Evolutionary conservation across 2,113 vertebrate species (phyloP), one percentile per base, ranked within the genome.

Genomic region (Thomomys bottae): DNA sequence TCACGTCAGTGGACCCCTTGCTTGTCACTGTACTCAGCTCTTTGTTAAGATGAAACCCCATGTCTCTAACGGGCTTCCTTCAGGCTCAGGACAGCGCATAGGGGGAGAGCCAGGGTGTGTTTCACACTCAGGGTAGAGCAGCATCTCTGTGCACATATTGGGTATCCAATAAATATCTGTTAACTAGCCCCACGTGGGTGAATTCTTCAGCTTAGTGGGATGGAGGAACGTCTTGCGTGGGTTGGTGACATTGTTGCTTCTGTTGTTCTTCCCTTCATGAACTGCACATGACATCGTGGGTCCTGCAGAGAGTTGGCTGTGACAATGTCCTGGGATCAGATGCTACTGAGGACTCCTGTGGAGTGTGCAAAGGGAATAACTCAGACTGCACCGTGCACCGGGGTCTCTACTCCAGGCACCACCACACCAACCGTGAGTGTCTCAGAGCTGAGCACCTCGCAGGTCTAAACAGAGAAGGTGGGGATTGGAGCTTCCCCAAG

Each of bases 301-400:
- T 77, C 67, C 96, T 94, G 40, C 94, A 99, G 99, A 98, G 92
- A 94, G 98, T 99, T 76, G 99, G 99, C 73, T 99, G 99, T 96
- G 99, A 99, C 92, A 95, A 95, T 2, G 91, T 98, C 68, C 95
- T 99, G 94, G 98, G 98, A 40, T 99, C 99, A 1, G 94, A 96
- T 42, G 98, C 98, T 34, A 92, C 94, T 6, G 98, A 97, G 73
- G 99, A 99, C 92, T 94, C 95, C 40, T 99, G 99, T 8, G 99
- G 99, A 2, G 97, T 99, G 61, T 99, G 99, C 95, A 97, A 97
- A 70, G 99, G 99, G 71, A 97, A 98, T 96, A 98, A 98, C 94
- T 98, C 98, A 72, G 98, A 98, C 66, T 99, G 99, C 96, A 98
- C 97, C 59, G 96, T 96, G 45, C 98, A 98, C 94, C 98, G 97